These are phyloP conservation scores for Trachops cirrhosus DNA, from an alignment of 2,797 vertebrate genomes.

Conservation along the genomic window DNA sequence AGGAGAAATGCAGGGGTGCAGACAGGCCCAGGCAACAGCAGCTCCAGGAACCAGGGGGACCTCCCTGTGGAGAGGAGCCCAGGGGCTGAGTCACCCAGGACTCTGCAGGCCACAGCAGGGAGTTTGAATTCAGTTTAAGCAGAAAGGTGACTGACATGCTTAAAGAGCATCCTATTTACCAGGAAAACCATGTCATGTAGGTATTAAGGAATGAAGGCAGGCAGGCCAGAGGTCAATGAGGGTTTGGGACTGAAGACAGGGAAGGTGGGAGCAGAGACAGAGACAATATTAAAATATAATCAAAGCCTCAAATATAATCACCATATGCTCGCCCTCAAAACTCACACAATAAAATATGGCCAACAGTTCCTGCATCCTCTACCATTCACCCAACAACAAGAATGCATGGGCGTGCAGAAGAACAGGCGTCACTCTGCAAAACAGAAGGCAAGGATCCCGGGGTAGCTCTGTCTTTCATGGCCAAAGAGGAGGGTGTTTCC, in stretches of 20 bases:
- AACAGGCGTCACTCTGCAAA: neutral
- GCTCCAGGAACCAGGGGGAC: neutral
- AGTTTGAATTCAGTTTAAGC: neutral
- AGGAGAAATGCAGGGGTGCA: neutral
- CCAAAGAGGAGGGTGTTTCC: neutral
- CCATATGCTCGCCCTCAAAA: neutral
- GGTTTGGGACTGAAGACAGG: neutral
- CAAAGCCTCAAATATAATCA: neutral
- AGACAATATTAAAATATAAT: neutral
- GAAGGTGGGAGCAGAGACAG: neutral
- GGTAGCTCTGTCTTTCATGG: neutral
- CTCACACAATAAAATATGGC: no score
- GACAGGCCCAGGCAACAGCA: neutral
- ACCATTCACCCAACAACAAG: neutral
- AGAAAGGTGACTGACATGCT: neutral
- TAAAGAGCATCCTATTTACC: neutral
- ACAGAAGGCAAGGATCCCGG: no score
- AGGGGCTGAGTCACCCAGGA: neutral
- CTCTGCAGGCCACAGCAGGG: fast-evolving
- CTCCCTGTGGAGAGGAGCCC: neutral
- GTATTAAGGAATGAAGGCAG: neutral
- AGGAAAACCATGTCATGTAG: neutral
- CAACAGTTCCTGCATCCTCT: neutral
- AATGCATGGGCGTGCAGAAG: neutral
- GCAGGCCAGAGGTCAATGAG: neutral